Percentiles rank a stretch among this genome's conserved stretches.
These are phyloP conservation scores for Pantherophis alleghaniensis DNA, from an alignment of 2,797 vertebrate species.

Conservation along the genomic window DNA sequence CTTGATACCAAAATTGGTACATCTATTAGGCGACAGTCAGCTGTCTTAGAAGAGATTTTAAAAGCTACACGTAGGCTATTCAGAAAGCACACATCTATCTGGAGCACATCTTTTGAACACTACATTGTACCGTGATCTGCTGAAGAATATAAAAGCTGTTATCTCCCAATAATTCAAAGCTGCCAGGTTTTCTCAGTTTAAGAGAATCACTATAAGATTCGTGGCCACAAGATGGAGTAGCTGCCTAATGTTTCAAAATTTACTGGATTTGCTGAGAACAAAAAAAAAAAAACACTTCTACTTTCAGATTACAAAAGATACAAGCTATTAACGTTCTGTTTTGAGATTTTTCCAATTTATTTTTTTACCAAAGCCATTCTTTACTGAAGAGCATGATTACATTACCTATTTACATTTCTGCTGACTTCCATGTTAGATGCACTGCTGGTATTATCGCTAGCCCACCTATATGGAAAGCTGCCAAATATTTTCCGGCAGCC, in stretches of 20 bases:
- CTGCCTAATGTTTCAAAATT: slow-evolving; percentile 17
- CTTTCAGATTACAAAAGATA: neutral
- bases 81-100: neutral
- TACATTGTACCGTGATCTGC: neutral
- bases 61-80: neutral
- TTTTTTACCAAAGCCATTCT: neutral
- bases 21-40: neutral
- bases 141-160: neutral
- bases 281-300: neutral
- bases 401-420: neutral
- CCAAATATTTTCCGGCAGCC: neutral
- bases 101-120: neutral
- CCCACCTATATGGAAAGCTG: neutral
- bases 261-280: neutral
- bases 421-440: neutral
- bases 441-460: neutral
- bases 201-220: neutral
- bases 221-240: slow-evolving; percentile 63
- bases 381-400: neutral
- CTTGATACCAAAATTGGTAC: neutral
- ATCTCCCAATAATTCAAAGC: neutral
- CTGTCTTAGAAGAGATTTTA: neutral
- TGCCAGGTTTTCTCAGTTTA: neutral
- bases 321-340: neutral
- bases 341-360: neutral